These are phyloP conservation scores for Eretmochelys imbricata DNA, from an alignment of 2,113 vertebrate species.

Conservation along the genomic window DNA sequence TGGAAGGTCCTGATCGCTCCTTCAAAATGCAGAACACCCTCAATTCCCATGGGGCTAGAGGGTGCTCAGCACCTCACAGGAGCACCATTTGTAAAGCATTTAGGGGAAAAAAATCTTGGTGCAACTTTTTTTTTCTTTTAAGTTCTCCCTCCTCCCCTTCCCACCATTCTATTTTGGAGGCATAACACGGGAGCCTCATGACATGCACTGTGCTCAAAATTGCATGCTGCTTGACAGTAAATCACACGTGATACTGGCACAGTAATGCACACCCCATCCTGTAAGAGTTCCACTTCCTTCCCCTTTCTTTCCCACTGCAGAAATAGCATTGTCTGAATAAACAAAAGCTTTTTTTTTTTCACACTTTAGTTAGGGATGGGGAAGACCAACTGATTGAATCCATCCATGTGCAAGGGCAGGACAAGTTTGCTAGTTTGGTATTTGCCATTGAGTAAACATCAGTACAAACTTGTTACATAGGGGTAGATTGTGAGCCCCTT, in stretches of 20 bases:
- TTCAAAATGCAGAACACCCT: background rate
- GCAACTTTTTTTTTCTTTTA: background rate
- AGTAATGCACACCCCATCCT: rapidly evolving
- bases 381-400: rapidly evolving
- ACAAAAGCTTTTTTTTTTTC: background rate
- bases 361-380: rapidly evolving
- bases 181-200: background rate
- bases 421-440: background rate
- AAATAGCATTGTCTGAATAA: background rate
- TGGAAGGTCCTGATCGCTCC: background rate
- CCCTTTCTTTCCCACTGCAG: background rate
- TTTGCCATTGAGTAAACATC: background rate
- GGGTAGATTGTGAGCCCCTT: background rate
- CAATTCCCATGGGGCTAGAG: background rate
- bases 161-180: background rate
- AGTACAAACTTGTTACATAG: background rate
- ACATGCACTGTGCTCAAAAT: background rate
- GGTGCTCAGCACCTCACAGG: background rate
- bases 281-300: background rate
- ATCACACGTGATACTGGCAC: rapidly evolving
- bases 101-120: background rate
- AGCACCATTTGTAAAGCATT: background rate
- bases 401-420: background rate
- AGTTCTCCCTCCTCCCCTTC: background rate
- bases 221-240: background rate